Evolutionary conservation across 2,797 vertebrate genomes (phyloP).

Genomic region (Decapterus maruadsi): DNA sequence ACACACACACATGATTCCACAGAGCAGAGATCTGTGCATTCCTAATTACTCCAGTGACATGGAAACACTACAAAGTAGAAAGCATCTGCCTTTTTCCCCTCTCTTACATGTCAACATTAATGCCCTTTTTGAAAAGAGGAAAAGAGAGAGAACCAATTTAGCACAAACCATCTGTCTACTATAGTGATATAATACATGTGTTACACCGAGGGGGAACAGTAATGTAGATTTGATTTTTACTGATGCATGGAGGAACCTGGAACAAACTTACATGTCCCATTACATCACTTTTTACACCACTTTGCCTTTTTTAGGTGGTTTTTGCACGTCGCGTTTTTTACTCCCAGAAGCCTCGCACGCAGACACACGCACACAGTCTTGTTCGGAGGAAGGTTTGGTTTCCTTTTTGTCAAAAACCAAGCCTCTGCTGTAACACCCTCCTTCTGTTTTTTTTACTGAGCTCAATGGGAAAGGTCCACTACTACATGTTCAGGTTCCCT

Average conservation of each 20-base stretch:
- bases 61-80: conserved; percentile 82
- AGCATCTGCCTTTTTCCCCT: conserved; percentile 75
- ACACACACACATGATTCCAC: conserved; percentile 47
- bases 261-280: conserved; percentile 64
- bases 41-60: conserved; percentile 83
- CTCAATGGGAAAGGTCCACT: conserved; percentile 3
- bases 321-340: conserved; percentile 48
- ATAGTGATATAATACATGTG: conserved; percentile 71
- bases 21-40: conserved; percentile 77
- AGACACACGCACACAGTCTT: neutral
- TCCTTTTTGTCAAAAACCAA: neutral
- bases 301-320: conserved; percentile 48
- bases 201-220: conserved; percentile 51
- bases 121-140: conserved; percentile 66
- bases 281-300: conserved; percentile 66
- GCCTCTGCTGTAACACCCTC: neutral
- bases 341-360: conserved; percentile 33
- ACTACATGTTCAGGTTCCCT: neutral
- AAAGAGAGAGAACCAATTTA: conserved; percentile 57
- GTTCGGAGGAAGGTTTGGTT: neutral
- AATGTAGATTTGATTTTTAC: conserved; percentile 56
- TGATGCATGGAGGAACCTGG: conserved; percentile 57
- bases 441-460: conserved; percentile 16
- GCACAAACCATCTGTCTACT: conserved; percentile 73
- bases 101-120: conserved; percentile 68